A percentile compares a stretch with the other conserved stretches of the same genome.
These are phyloP conservation scores for Noctua fimbriata DNA, from an alignment of 2,888 invertebrate species.

Conservation along the genomic window DNA sequence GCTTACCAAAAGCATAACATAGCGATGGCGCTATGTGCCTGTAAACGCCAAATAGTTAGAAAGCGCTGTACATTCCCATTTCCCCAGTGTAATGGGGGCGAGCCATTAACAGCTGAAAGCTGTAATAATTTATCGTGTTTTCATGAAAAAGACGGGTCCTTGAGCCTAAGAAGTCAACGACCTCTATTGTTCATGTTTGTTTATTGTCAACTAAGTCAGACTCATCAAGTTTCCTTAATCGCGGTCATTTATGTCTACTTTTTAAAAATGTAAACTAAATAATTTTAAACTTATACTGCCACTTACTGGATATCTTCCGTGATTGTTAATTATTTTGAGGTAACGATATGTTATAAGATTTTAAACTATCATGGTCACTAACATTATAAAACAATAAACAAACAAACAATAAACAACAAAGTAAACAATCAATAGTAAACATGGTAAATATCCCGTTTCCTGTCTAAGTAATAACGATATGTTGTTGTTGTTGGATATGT, in stretches of 20 bases:
- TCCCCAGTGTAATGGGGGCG: background rate
- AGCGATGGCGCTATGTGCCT: background rate
- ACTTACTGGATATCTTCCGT: too few species aligned
- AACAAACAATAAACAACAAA: too few species aligned
- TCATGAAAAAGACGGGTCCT: conserved; percentile 1
- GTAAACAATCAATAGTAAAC: too few species aligned
- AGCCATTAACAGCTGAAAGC: background rate
- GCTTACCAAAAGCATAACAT: background rate
- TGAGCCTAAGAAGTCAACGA: background rate
- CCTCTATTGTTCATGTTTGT: background rate
- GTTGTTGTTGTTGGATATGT: too few species aligned
- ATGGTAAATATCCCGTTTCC: too few species aligned
- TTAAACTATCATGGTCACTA: too few species aligned
- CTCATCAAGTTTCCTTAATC: background rate
- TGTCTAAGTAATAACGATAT: too few species aligned
- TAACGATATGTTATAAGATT: too few species aligned
- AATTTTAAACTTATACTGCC: too few species aligned
- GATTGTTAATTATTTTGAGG: too few species aligned
- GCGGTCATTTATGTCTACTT: background rate
- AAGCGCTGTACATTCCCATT: background rate
- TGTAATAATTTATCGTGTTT: background rate
- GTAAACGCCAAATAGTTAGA: background rate
- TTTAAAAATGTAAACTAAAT: background rate
- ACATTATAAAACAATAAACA: too few species aligned
- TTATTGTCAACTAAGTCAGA: background rate